Percentiles rank a stretch among this genome's conserved stretches.
These are phyloP conservation scores for Autographa pulchrina DNA, from an alignment of 2,888 invertebrate species.

Conservation along the genomic window DNA sequence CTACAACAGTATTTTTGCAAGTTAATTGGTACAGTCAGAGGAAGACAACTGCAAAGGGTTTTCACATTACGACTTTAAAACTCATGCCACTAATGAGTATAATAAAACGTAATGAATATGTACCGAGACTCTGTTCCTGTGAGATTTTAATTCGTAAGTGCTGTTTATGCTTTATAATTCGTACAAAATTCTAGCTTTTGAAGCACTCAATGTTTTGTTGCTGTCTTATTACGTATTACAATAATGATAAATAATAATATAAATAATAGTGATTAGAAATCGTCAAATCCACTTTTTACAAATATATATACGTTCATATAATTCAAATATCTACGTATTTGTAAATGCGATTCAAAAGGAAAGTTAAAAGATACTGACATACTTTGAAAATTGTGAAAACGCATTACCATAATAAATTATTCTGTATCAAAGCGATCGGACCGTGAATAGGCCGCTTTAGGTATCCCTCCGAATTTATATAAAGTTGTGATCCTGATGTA, in stretches of 20 bases:
- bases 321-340: conserved; percentile 7
- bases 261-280: no score
- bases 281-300: no score
- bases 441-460: conserved; percentile 56
- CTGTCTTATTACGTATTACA: no score
- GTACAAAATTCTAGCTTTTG: conserved; percentile 7
- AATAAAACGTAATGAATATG: conserved; percentile 2
- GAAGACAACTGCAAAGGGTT: conserved; percentile 4
- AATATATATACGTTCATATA: no score
- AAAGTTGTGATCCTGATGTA: conserved; percentile 44
- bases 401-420: conserved; percentile 61
- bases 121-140: neutral
- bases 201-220: neutral
- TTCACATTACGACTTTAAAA: conserved; percentile 4
- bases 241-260: no score
- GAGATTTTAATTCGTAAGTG: conserved; percentile 2
- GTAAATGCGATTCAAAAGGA: conserved; percentile 37
- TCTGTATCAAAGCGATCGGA: conserved; percentile 58
- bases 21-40: neutral
- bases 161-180: neutral
- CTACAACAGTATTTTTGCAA: neutral
- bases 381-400: conserved; percentile 55
- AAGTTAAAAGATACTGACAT: conserved; percentile 49
- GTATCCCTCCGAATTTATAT: conserved; percentile 43
- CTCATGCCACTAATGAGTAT: conserved; percentile 4